Percentiles rank a stretch among this genome's conserved stretches.
phyloP scores from a whole-genome alignment of 2,888 invertebrate species.

The Pristionchus entomophagus region DNA sequence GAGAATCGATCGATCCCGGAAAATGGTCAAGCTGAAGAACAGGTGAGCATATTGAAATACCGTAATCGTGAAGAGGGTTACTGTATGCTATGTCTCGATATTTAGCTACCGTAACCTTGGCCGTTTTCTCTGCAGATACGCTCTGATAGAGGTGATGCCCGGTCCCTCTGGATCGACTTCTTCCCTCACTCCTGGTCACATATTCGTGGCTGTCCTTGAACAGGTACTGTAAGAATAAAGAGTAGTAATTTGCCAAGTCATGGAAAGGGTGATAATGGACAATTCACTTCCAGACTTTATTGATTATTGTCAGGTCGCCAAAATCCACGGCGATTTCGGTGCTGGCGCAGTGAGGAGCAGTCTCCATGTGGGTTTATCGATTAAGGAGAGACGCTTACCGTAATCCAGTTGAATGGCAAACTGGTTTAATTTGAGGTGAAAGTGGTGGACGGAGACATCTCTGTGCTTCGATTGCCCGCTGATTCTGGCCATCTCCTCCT shows the following conservation, averaged over 20 bases:
- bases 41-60: background rate
- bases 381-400: background rate
- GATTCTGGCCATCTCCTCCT: background rate
- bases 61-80: background rate
- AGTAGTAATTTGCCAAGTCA: no score
- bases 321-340: slow-evolving; percentile 45
- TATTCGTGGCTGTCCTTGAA: slow-evolving; percentile 18
- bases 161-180: background rate
- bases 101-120: background rate
- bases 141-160: slow-evolving; percentile 27
- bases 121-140: background rate
- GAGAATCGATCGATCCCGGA: no score
- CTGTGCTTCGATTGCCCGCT: slow-evolving; percentile 36
- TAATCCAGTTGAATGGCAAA: background rate
- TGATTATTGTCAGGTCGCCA: slow-evolving; percentile 16
- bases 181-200: slow-evolving; percentile 4
- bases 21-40: slow-evolving; percentile 48
- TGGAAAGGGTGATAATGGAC: no score
- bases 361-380: slow-evolving; percentile 23
- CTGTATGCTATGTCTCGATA: no score
- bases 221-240: no score
- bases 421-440: background rate
- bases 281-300: no score
- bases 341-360: slow-evolving; percentile 40
- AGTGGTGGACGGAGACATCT: slow-evolving; percentile 45